Base-by-base conservation (phyloP, 2,888 invertebrate species). In the Cheilosia vernalis region DNA sequence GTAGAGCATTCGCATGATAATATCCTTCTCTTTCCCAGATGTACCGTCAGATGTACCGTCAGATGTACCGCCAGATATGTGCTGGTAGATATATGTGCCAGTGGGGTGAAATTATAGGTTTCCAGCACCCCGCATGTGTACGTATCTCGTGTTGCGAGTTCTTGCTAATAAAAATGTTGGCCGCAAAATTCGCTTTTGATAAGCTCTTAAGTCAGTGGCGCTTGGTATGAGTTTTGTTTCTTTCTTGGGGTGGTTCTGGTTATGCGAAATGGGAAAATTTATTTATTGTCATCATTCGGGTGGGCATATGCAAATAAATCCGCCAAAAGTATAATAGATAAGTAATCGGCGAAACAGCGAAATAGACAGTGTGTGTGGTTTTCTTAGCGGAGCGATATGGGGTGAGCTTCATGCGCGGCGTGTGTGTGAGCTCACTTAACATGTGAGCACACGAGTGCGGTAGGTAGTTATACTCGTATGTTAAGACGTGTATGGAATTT, bases 271-370 rank as follows among this genome's bases (percentile, higher is more conserved):
- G 58, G 56, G 21, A 60, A 76, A 85, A 85, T 77, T 85, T 85
- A 85, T 85, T 80, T 85, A 85, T 85, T 85, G 85, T 85, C 85
- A 81, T 85, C 85, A 81, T 85, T 70, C 85, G 72, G 70, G 76
- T 67, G 81, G 85, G 81, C 85, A 85, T 85, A 85, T 85, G 85
- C 85, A 85, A 85, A 85, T 85, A 85, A 85, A 85, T 85, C 85
- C 85, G 81, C 85, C 85, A 85, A 81, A 85, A 85, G 85, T 85
- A 30, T 30, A 85, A 85, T 85, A 85, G 85, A 85, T 85, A 85
- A 81, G 85, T 85, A 85, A 85, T 85, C 85, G 81, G 81, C 56
- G 72, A 74, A 84, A 74, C 74, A 69, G 83, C 63, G 49, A 80
- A 80, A 84, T 85, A 81, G 85, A 76, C 80, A 77, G 49, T 27